Base-by-base conservation (phyloP, 2,113 vertebrate genomes). In the Polyodon spathula region DNA sequence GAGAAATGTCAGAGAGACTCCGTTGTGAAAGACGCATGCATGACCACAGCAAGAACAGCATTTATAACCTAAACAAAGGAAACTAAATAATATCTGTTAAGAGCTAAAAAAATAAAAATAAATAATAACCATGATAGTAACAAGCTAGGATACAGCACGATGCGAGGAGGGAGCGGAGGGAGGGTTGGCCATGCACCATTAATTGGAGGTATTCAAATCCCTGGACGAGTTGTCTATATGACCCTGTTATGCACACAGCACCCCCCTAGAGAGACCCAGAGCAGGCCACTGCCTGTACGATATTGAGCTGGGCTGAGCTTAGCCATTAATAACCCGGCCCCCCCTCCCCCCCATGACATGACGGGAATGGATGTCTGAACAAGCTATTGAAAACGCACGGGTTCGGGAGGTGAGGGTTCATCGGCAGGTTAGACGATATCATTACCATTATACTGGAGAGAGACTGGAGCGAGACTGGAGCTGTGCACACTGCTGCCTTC, bases 301-400 rank as follows among this genome's bases (percentile, higher is more conserved):
- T 86, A 88, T 85, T 82, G 83, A 87, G 80, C 76, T 76, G 78
- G 65, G 77, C 79, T 76, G 78, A 78, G 77, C 79, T 76, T 37
- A 75, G 77, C 69, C 68, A 79, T 87, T 89, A 90, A 87, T 86
- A 88, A 88, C n/a, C n/a, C n/a, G n/a, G n/a, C n/a, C n/a, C n/a
- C n/a, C 54, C 53, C 78, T 85, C 81, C 75, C 88, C 74, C 79
- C 54, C 4, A 71, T 82, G 84, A 83, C 79, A 81, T 79, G 78
- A 85, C 77, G 76, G 75, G 80, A 52, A 82, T 86, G 82, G 78
- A 88, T 88, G 81, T 63, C 76, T 70, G 80, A 85, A 81, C 85
- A 84, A 85, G 80, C 81, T 79, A 85, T 84, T 80, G 83, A 80
- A 84, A 81, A 71, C 68, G 73, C 76, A 78, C 73, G 83, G 76